Percentiles rank a stretch among this genome's conserved stretches.
Conservation (phyloP, 2,888 invertebrate species). For the Lathronympha strigana region DNA sequence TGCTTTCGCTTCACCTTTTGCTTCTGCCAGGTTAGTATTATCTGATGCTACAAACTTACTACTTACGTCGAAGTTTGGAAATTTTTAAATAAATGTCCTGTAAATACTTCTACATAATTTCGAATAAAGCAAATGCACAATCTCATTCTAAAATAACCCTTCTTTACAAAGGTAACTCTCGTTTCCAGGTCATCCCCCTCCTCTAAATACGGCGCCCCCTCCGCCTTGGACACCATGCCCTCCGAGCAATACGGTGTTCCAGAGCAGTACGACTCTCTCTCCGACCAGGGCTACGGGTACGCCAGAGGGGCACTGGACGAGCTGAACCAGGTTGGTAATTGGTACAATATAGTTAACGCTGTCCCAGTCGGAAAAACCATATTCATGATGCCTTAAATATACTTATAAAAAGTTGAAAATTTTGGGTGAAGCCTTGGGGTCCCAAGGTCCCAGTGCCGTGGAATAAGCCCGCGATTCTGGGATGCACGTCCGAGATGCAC, state of each 20-base stretch:
- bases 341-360: too few species aligned
- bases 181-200: slow-evolving; percentile 61
- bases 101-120: too few species aligned
- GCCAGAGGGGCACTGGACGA: slow-evolving; percentile 65
- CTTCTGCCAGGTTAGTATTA: slow-evolving; percentile 57
- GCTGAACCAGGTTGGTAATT: slow-evolving; percentile 60
- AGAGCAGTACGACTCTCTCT: slow-evolving; percentile 73
- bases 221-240: slow-evolving; percentile 66
- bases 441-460: too few species aligned
- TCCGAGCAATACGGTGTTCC: slow-evolving; percentile 75
- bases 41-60: too few species aligned
- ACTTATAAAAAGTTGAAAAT: too few species aligned
- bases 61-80: background rate
- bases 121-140: too few species aligned
- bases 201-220: slow-evolving; percentile 61
- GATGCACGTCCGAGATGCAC: too few species aligned
- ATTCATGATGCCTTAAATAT: too few species aligned
- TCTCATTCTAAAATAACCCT: too few species aligned
- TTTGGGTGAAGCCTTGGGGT: too few species aligned
- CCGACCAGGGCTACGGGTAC: slow-evolving; percentile 63
- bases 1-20: slow-evolving; percentile 66
- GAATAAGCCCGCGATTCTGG: too few species aligned
- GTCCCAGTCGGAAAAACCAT: too few species aligned
- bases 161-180: background rate
- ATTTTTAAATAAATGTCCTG: slow-evolving; percentile 25